phyloP scores from a whole-genome alignment of 2,797 vertebrate species.

The Triplophysa yarkandensis region DNA sequence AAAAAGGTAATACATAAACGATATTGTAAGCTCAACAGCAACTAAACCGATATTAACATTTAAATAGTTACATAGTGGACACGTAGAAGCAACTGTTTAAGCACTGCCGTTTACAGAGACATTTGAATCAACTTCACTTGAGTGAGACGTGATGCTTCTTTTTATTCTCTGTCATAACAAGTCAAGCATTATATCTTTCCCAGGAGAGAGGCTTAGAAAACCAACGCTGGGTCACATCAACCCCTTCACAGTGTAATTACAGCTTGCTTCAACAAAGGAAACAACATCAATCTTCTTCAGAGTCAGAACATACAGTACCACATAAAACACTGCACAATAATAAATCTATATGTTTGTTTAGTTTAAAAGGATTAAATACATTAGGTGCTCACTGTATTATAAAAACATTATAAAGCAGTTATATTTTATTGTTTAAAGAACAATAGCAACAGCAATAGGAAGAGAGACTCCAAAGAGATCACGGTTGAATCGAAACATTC shows the following conservation, averaged over 20 bases:
- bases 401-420: too few species aligned
- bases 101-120: not conserved
- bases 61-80: not conserved
- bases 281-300: constrained; percentile 38
- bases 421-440: too few species aligned
- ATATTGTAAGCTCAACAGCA: not conserved
- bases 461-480: too few species aligned
- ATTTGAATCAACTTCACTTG: not conserved
- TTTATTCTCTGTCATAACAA: constrained; percentile 62
- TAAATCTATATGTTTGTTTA: too few species aligned
- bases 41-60: not conserved
- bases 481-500: too few species aligned
- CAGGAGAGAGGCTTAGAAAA: constrained; percentile 52
- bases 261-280: constrained; percentile 64
- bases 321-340: not conserved
- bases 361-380: too few species aligned
- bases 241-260: constrained; percentile 70
- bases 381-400: too few species aligned
- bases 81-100: not conserved
- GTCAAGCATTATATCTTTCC: constrained; percentile 68
- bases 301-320: not conserved
- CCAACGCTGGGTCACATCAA: constrained; percentile 76
- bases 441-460: too few species aligned
- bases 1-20: too few species aligned
- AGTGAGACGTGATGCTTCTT: constrained; percentile 55